Conservation (phyloP, 2,888 invertebrate genomes). For the Scaptomyza cyrtandrae region DNA sequence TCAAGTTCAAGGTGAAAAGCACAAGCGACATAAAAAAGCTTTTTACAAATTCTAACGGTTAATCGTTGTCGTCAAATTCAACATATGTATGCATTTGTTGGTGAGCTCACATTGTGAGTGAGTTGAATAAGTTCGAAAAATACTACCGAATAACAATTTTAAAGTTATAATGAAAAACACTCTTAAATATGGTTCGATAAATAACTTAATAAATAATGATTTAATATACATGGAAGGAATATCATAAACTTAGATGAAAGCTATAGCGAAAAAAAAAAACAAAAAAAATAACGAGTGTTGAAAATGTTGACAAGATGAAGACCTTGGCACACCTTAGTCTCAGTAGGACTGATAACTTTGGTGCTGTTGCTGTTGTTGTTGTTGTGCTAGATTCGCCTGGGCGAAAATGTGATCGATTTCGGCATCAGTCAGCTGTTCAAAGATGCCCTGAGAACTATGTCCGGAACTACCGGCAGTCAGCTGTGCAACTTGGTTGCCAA, state of each 20-base stretch:
- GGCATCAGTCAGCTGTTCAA: constrained; percentile 77
- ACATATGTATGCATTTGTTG: background rate
- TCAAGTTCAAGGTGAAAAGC: constrained; percentile 67
- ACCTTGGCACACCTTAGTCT: background rate
- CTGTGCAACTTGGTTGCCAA: constrained; percentile 45
- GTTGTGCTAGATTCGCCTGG: constrained; percentile 77
- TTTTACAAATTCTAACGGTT: background rate
- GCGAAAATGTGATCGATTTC: constrained; percentile 81
- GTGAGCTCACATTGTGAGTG: background rate
- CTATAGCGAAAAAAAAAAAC: constrained; percentile 41
- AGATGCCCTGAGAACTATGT: constrained; percentile 55
- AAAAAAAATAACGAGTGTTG: constrained; percentile 9
- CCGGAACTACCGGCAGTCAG: constrained; percentile 43
- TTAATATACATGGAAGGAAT: constrained; percentile 46
- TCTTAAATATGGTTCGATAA: constrained; percentile 40
- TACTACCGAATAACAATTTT: too few relatives aligned
- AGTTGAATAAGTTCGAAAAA: background rate
- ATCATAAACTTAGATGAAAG: constrained; percentile 14
- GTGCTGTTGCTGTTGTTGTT: constrained; percentile 61
- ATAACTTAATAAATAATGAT: constrained; percentile 71
- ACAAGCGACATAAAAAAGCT: background rate
- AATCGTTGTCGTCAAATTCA: background rate
- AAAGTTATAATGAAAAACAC: background rate
- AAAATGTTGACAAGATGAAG: constrained; percentile 30
- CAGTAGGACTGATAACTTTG: constrained; percentile 61